Evolutionary conservation across 2,113 vertebrate species (phyloP).

Genomic region (Protomyctophum bolini): DNA sequence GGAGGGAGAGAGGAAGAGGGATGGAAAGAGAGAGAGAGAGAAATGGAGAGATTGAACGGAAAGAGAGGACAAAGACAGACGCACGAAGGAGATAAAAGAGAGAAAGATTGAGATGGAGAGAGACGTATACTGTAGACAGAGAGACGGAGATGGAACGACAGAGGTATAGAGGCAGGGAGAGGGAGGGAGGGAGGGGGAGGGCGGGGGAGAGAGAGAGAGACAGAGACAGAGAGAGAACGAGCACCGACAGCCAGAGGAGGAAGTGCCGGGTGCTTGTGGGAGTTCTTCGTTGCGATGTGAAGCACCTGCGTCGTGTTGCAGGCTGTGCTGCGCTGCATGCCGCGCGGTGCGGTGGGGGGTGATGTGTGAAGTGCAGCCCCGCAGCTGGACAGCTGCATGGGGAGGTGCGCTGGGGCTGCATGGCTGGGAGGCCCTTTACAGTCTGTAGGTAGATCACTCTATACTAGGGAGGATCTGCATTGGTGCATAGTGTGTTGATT

Average conservation of each 20-base stretch:
- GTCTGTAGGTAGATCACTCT: too few species aligned
- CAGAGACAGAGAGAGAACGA: slow-evolving; percentile 21
- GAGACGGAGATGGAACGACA: background rate
- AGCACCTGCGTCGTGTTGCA: slow-evolving; percentile 58
- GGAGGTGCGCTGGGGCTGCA: slow-evolving; percentile 56
- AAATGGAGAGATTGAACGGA: too few species aligned
- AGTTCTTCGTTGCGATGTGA: slow-evolving; percentile 69
- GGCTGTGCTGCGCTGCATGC: slow-evolving; percentile 7
- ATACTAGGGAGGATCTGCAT: slow-evolving; percentile 45
- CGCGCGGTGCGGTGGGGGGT: slow-evolving; percentile 47
- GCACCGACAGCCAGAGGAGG: slow-evolving; percentile 28
- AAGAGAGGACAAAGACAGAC: too few species aligned
- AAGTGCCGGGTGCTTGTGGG: slow-evolving; percentile 65
- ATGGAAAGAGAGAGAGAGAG: too few species aligned
- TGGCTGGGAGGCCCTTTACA: too few species aligned
- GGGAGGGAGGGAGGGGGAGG: slow-evolving; percentile 48
- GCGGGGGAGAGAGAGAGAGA: slow-evolving; percentile 1
- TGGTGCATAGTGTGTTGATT: slow-evolving; percentile 59
- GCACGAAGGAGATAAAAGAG: too few species aligned
- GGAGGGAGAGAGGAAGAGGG: too few species aligned
- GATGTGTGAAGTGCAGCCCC: slow-evolving; percentile 66
- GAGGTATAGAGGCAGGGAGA: slow-evolving; percentile 8
- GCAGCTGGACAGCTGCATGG: slow-evolving; percentile 61
- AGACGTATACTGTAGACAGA: too few species aligned
- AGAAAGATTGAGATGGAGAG: too few species aligned